These are phyloP conservation scores for Epicampocera succincta DNA, from an alignment of 2,888 invertebrate species.

Conservation along the genomic window DNA sequence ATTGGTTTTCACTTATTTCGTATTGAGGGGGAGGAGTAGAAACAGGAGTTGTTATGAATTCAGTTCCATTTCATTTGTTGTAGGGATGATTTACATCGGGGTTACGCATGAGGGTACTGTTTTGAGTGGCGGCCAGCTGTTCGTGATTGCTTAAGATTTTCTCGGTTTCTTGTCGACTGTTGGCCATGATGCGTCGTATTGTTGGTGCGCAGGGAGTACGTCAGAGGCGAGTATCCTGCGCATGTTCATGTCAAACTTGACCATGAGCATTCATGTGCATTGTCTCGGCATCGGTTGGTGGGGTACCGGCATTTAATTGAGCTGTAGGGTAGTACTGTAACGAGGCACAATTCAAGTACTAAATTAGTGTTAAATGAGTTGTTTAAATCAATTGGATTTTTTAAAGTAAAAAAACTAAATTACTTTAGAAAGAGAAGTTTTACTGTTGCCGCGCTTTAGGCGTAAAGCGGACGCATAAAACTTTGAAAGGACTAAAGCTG, in stretches of 20 bases:
- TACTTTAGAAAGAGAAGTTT: too few species aligned
- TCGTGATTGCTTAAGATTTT: slow-evolving; percentile 80
- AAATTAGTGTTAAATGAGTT: slow-evolving; percentile 73
- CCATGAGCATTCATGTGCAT: slow-evolving; percentile 93
- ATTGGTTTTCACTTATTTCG: slow-evolving; percentile 49
- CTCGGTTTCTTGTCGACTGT: slow-evolving; percentile 81
- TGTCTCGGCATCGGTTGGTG: slow-evolving; percentile 86
- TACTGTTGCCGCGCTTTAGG: too few species aligned
- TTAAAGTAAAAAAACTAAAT: not conserved
- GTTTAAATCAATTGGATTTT: not conserved
- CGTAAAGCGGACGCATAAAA: too few species aligned
- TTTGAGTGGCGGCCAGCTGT: slow-evolving; percentile 76
- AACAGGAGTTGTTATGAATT: slow-evolving; percentile 56
- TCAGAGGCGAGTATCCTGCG: slow-evolving; percentile 84
- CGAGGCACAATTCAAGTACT: slow-evolving; percentile 81
- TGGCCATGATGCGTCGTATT: slow-evolving; percentile 81
- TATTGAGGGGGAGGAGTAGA: slow-evolving; percentile 44
- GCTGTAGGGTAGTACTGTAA: slow-evolving; percentile 93
- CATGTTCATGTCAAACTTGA: slow-evolving; percentile 89
- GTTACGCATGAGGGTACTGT: slow-evolving; percentile 79
- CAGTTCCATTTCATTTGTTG: slow-evolving; percentile 77
- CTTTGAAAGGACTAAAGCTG: too few species aligned
- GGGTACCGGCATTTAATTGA: slow-evolving; percentile 85
- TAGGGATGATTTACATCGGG: slow-evolving; percentile 80
- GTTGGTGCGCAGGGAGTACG: slow-evolving; percentile 82